Evolutionary conservation across 2,888 invertebrate species (phyloP), one percentile per base, ranked within the genome.

Genomic region (Tachina fera): DNA sequence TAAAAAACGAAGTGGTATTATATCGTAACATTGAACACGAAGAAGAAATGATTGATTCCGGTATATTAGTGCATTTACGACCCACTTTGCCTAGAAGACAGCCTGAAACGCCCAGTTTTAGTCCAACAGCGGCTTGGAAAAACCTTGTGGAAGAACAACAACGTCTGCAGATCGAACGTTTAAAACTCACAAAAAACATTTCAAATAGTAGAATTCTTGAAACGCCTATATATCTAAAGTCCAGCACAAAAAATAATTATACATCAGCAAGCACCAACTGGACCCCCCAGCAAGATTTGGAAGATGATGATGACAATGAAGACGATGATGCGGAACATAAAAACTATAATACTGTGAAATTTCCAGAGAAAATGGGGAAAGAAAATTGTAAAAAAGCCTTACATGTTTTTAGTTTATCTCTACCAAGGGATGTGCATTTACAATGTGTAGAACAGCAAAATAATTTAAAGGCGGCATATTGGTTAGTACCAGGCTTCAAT

Each of bases 261-360:
- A 0, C 78, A 19, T 86, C 88, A 14, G 88, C 89, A 16, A 88
- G 87, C 78, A 84, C 89, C 77, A 93, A 95, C 0, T 97, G 97
- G 97, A 97, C 97, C 0, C 97, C 97, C 0, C 96, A 97, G 89
- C 97, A 97, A 91, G 97, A 97, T 91, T 94, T 97, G n/a, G 95
- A 94, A 51, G 96, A 95, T 5, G 96, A 96, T 1, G 88, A 89
- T 3, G 93, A 80, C 9, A 60, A 83, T 13, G 71, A 78, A 78
- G 31, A 45, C 1, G 65, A 79, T 77, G 9, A 22, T 10, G 39
- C 11, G 6, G 51, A 53, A 53, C 14, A 51, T n/a, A 22, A 51
- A 68, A n/a, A 51, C 39, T 16, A 67, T 45, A 51, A 78, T 86
- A 47, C 9, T 13, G 16, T 16, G 53, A 76, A 63, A 9, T 3